Conservation (phyloP, 2,113 vertebrate species). For the Galemys pyrenaicus region DNA sequence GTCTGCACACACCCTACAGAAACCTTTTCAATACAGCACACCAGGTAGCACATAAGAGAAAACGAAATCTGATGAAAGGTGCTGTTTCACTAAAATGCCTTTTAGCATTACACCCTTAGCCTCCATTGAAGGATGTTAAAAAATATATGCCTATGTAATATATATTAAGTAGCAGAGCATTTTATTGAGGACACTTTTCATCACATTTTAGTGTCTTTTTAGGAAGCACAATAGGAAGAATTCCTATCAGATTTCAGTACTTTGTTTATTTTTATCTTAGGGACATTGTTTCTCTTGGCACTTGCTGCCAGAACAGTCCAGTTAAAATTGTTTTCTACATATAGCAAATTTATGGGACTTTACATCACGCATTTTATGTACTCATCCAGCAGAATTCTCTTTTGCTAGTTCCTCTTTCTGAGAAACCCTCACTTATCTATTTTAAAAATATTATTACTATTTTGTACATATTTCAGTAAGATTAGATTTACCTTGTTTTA, state of each 20-base stretch:
- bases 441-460: constrained; percentile 8
- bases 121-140: background rate
- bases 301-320: background rate
- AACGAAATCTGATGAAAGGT: background rate
- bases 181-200: background rate
- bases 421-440: background rate
- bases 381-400: background rate
- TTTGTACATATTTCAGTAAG: background rate
- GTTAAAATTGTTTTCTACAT: background rate
- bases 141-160: background rate
- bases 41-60: background rate
- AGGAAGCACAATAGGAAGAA: background rate
- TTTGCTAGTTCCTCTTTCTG: background rate
- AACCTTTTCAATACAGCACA: background rate
- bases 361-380: background rate
- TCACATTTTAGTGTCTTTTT: background rate
- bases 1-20: background rate
- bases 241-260: background rate
- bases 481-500: background rate
- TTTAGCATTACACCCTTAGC: background rate
- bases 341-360: background rate
- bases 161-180: background rate
- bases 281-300: background rate
- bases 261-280: background rate
- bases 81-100: background rate